Evolutionary conservation across 2,113 vertebrate genomes (phyloP), one percentile per base, ranked within the genome.

Genomic region (Nanorana parkeri): DNA sequence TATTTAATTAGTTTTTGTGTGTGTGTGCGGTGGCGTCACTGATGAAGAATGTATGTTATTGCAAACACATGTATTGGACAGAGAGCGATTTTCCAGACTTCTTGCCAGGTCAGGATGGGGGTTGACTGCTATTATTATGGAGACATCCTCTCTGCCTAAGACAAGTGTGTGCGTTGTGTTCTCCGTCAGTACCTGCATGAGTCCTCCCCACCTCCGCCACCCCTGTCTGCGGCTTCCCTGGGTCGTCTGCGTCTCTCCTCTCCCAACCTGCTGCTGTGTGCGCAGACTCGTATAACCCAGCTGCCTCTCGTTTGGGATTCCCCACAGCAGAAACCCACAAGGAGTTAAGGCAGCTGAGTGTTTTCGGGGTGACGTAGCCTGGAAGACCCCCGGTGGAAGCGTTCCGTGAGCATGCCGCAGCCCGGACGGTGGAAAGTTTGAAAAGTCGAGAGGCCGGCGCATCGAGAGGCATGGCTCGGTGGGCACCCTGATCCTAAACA

Each of bases 41-140:
- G 66, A 69, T 47, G 78, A 80, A 54, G 65, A 69, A 80, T 80
- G 77, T 56, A 32, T 68, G 54, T 80, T 80, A 80, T 80, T 80
- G 23, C 78, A 80, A 80, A 68, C 78, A 80, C 78, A 80, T 80
- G 78, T 80, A 69, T 58, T 69, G 78, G 66, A 19, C 66, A 16
- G 24, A 13, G 51, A 60, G 65, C 52, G 3, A 56, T 78, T 80
- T 80, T 80, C 78, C 78, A 80, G 78, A 69, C 66, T 60, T 10
- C 21, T 69, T 69, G 78, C 78, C 78, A 80, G 78, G 66, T 80
- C 78, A 61, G 78, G 66, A 79, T 52, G 77, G 77, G 77, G 77
- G 55, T 47, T 79, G 77, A 23, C 17, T 21, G 15, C 10, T 47
- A 47, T 32, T 26, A 36, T 41, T 69, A 47, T n/a, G 24, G 55